These are phyloP conservation scores for Lingula anatina DNA, from an alignment of 2,888 invertebrate species.

Conservation along the genomic window DNA sequence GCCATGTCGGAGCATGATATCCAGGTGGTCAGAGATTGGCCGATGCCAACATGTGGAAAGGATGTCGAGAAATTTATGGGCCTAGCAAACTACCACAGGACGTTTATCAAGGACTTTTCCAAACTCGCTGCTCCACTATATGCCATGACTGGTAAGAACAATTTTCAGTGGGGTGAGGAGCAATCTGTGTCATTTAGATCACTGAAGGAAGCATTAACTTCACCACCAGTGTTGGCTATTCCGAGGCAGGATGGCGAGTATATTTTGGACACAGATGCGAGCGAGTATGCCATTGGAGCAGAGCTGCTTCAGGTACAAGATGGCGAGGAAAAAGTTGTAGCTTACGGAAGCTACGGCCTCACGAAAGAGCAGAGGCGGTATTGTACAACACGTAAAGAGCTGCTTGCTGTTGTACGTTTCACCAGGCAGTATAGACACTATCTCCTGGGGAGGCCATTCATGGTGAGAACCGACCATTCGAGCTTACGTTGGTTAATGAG, in stretches of 20 bases:
- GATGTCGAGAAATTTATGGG: slow-evolving; percentile 5
- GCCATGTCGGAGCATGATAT: background rate
- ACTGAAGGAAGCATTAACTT: background rate
- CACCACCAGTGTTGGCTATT: background rate
- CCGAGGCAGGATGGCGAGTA: slow-evolving; percentile 1
- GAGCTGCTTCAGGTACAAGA: slow-evolving; percentile 8
- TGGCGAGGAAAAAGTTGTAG: slow-evolving; percentile 1
- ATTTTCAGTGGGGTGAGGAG: background rate
- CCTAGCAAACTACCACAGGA: slow-evolving; percentile 3
- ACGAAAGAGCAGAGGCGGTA: slow-evolving; percentile 4
- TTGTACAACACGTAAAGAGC: slow-evolving; percentile 11
- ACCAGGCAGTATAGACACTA: slow-evolving; percentile 8
- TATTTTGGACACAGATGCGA: slow-evolving; percentile 10
- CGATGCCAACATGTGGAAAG: background rate
- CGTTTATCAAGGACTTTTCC: background rate
- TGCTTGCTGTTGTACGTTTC: slow-evolving; percentile 9
- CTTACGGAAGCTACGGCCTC: slow-evolving; percentile 4
- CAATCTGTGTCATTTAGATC: background rate
- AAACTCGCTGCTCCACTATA: background rate
- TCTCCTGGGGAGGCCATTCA: slow-evolving; percentile 8
- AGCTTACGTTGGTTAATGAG: slow-evolving; percentile 6
- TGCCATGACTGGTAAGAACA: background rate
- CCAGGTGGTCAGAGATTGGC: background rate
- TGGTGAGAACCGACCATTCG: slow-evolving; percentile 8
- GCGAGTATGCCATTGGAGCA: slow-evolving; percentile 3